phyloP scores from a whole-genome alignment of 2,113 vertebrate genomes.

The Argyrosomus japonicus region DNA sequence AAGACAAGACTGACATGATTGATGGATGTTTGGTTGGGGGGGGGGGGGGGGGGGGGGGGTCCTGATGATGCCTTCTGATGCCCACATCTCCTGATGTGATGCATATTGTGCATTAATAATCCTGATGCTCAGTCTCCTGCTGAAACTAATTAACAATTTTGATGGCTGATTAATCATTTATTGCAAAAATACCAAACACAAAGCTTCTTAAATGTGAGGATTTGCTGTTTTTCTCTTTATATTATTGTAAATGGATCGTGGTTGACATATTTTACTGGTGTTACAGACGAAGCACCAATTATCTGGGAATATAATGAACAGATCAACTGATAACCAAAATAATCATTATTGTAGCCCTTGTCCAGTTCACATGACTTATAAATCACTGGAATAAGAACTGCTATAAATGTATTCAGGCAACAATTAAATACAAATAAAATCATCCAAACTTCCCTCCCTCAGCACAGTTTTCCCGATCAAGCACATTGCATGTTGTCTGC shows the following conservation, averaged over 20 bases:
- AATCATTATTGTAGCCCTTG: background rate
- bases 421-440: slow-evolving; percentile 15
- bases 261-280: background rate
- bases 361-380: background rate
- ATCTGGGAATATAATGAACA: background rate
- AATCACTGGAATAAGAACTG: background rate
- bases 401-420: slow-evolving; percentile 10
- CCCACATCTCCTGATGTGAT: background rate
- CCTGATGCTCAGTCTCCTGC: background rate
- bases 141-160: background rate
- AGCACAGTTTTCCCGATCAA: background rate
- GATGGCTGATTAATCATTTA: background rate
- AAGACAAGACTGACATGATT: slow-evolving; percentile 4
- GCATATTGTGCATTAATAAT: background rate
- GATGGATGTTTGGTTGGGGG: background rate
- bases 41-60: background rate
- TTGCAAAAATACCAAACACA: background rate
- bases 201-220: background rate
- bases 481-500: slow-evolving; percentile 23
- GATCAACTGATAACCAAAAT: background rate
- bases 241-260: background rate
- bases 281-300: background rate
- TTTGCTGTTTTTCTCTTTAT: background rate
- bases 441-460: background rate
- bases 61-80: background rate